phyloP scores from a whole-genome alignment of 2,797 vertebrate genomes.

The Sebastes umbrosus region DNA sequence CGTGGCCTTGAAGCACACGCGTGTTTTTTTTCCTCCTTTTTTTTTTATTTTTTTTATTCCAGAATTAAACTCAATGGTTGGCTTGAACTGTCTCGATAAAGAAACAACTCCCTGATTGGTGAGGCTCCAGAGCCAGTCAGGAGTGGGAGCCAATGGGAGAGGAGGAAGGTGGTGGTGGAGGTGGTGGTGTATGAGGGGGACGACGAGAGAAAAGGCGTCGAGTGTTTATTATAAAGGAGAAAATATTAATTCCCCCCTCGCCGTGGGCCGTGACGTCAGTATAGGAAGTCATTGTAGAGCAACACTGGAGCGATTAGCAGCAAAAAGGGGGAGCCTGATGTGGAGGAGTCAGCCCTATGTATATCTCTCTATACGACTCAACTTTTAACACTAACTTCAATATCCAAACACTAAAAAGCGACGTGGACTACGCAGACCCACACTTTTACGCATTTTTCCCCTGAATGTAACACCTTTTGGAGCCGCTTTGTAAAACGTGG shows the following conservation, averaged over 20 bases:
- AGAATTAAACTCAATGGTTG: constrained; percentile 73
- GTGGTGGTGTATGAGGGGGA: not conserved
- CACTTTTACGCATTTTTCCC: constrained; percentile 63
- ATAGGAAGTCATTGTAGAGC: constrained; percentile 92
- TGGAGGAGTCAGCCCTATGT: constrained; percentile 86
- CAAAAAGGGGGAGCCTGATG: constrained; percentile 88
- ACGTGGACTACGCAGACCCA: constrained; percentile 73
- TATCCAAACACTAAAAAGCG: constrained; percentile 79
- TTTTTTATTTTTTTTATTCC: constrained; percentile 32
- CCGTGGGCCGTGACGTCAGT: constrained; percentile 92
- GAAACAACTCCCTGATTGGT: constrained; percentile 86
- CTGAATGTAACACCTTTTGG: constrained; percentile 76
- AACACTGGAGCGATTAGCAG: constrained; percentile 90
- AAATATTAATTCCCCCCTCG: constrained; percentile 82
- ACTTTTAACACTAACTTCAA: constrained; percentile 92
- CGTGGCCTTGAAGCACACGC: constrained; percentile 52
- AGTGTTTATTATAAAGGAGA: constrained; percentile 86
- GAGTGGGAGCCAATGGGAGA: constrained; percentile 84
- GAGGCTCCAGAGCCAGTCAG: constrained; percentile 76
- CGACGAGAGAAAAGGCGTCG: constrained; percentile 69
- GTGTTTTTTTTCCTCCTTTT: not conserved
- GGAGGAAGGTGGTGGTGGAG: constrained; percentile 40
- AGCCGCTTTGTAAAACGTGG: constrained; percentile 51
- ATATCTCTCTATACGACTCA: constrained; percentile 84
- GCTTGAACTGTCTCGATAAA: constrained; percentile 75